Base-by-base conservation (phyloP, 2,888 invertebrate species). In the Celastrina argiolus region DNA sequence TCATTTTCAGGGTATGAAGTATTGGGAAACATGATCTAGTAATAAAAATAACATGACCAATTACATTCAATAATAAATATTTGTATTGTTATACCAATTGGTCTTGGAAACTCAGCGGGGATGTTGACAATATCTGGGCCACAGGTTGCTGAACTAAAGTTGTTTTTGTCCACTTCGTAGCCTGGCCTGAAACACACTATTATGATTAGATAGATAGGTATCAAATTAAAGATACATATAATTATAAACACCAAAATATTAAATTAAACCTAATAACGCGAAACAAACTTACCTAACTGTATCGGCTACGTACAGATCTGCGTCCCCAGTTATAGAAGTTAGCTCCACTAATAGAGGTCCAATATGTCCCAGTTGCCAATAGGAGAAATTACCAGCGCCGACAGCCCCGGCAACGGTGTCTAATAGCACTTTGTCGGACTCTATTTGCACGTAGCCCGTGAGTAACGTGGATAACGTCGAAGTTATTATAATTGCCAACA, bases 371-470 rank as follows among this genome's bases (percentile, higher is more conserved):
- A 88, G 74, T 74, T 89, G 88, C 91, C 90, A 91, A 67, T 88
- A 91, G 0, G 91, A 87, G 71, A 88, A 89, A 77, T 90, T 90
- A 0, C 91, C 91, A 1, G 87, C 87, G 0, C 87, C 85, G 0
- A 91, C 90, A 0, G 75, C 73, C 0, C 91, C 90, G 0, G 78
- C 76, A 0, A 90, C 89, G 0, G 86, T 86, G 68, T 90, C 88
- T 70, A 90, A 71, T 0, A 88, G 74, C 66, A 87, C 74, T 78
- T 84, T 85, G 67, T 87, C 83, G 0, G 74, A 69, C 56, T 83
- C 81, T 56, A 79, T 73, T 58, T 78, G 83, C 42, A 81, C 80
- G 72, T 81, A 85, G 56, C 78, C 78, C 0, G 84, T 79, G 10
- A 88, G 64, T 6, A 88, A 71, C 0, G 88, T 85, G 0, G 87